These are phyloP conservation scores for Ophonus ardosiacus DNA, from an alignment of 2,888 invertebrate genomes.

Conservation along the genomic window DNA sequence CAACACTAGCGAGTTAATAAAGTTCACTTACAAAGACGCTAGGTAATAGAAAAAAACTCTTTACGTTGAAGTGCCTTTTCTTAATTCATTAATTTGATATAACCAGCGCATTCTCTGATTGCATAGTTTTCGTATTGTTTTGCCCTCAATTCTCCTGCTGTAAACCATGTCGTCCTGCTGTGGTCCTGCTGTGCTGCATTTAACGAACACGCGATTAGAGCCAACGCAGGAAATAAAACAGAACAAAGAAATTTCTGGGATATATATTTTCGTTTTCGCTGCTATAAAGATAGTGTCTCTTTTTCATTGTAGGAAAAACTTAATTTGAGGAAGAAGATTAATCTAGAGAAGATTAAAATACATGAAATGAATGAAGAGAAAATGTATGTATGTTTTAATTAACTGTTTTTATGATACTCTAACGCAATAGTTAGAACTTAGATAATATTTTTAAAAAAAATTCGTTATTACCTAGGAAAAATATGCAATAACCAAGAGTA, in stretches of 20 bases:
- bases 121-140: background rate
- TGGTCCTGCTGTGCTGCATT: background rate
- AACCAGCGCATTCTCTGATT: constrained; percentile 16
- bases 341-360: background rate
- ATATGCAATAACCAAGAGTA: too few species aligned
- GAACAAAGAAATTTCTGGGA: background rate
- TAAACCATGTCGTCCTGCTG: constrained; percentile 5
- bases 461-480: too few species aligned
- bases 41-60: too few species aligned
- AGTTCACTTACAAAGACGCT: too few species aligned
- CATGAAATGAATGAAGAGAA: background rate
- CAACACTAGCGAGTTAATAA: too few species aligned
- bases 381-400: background rate
- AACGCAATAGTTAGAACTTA: too few species aligned
- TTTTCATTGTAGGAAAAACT: background rate
- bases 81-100: constrained; percentile 17
- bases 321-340: constrained; percentile 1
- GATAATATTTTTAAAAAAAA: too few species aligned
- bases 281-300: background rate
- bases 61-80: background rate
- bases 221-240: constrained; percentile 32
- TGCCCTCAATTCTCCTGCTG: background rate
- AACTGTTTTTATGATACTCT: background rate
- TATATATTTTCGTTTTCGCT: constrained; percentile 15
- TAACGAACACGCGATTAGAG: constrained; percentile 30